Base-by-base conservation (phyloP, 2,888 invertebrate species). In the Sarcophaga subvicina region DNA sequence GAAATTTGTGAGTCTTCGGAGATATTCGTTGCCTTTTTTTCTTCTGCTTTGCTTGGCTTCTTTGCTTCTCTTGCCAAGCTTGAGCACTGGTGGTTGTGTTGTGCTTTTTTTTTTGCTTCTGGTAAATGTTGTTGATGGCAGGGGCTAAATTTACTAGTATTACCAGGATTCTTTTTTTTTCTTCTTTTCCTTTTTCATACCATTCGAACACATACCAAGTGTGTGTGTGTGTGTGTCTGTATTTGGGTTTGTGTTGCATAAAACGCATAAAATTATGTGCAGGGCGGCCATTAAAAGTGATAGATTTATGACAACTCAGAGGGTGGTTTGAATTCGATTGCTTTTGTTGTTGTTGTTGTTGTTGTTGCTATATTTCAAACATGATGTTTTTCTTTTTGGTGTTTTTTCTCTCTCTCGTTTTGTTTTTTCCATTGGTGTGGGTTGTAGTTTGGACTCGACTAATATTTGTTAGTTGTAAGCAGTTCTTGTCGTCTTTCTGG, bases 201-300 rank as follows among this genome's bases (percentile, higher is more conserved):
- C 22, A 75, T 64, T 14, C 17, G 54, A 14, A 5, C 5, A 4
- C 17, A 54, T 17, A 54, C 37, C 10, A 14, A 54, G 2, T 3
- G 8, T 11, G 14, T 10, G 54, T 87, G 49, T 85, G 64, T 73
- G 67, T 64, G 80, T 80, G 82, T 81, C 63, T 78, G 75, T 73
- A 88, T 85, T 86, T 85, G 80, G 67, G 85, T 85, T 86, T 85
- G 83, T 66, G 83, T 73, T 88, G 84, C 80, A 85, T 85, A 91
- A 92, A 92, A 91, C 91, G 91, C 92, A 91, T 92, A 91, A 92
- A 92, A 92, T 92, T 92, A 92, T 92, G 91, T 92, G 90, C 92
- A 90, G 90, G 90, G 90, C 91, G 89, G 90, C 92, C 92, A 92
- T 92, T 92, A 91, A 92, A 91, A 90, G 89, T 91, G 92, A 92